A percentile compares a stretch with the other conserved stretches of the same genome.
Conservation (phyloP, 2,797 vertebrate species). For the Sebastes minor region DNA sequence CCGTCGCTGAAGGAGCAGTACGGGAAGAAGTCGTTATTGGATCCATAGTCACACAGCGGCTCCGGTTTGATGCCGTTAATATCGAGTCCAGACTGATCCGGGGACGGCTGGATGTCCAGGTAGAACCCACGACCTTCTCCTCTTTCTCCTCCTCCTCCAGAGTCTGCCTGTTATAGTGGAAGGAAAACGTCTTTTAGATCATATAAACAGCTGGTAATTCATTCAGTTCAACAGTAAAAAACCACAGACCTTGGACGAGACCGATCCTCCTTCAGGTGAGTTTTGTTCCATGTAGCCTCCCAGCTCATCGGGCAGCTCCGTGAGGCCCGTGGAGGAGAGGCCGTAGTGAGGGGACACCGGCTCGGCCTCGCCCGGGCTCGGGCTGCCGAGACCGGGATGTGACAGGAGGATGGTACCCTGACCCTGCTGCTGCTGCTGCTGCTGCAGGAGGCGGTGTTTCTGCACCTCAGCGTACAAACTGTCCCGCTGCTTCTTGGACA, state of each 20-base stretch:
- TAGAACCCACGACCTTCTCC: slow-evolving; percentile 88
- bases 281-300: slow-evolving; percentile 87
- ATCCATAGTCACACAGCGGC: slow-evolving; percentile 89
- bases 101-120: slow-evolving; percentile 93
- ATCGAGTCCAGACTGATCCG: slow-evolving; percentile 93
- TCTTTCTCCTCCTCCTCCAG: slow-evolving; percentile 51
- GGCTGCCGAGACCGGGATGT: slow-evolving; percentile 76
- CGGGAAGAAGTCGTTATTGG: slow-evolving; percentile 91
- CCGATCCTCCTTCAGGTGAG: slow-evolving; percentile 84
- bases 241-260: slow-evolving; percentile 52
- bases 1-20: slow-evolving; percentile 96
- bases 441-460: slow-evolving; percentile 91
- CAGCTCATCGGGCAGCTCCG: slow-evolving; percentile 88
- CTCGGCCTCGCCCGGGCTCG: slow-evolving; percentile 87
- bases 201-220: fast-evolving
- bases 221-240: neutral
- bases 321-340: slow-evolving; percentile 87
- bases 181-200: neutral
- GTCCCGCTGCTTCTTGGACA: slow-evolving; percentile 97
- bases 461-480: slow-evolving; percentile 94
- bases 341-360: slow-evolving; percentile 88
- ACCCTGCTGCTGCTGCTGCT: slow-evolving; percentile 51
- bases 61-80: slow-evolving; percentile 94
- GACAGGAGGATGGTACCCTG: slow-evolving; percentile 43
- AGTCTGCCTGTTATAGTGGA: slow-evolving; percentile 80